These are phyloP conservation scores for Rhinella marina DNA, from an alignment of 2,797 vertebrate genomes.

Conservation along the genomic window DNA sequence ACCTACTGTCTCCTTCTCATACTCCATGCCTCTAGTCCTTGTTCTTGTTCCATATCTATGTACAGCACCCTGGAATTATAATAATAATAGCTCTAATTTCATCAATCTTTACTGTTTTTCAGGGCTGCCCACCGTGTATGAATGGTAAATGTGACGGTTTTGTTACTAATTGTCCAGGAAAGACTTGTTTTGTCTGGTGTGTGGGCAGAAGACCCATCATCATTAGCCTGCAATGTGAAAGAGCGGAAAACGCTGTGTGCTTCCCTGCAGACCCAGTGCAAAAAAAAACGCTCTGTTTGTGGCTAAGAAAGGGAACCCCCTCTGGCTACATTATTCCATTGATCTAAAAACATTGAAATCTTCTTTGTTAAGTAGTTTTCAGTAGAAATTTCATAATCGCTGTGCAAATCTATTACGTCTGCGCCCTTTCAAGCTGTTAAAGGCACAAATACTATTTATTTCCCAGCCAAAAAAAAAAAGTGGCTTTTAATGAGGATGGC, in stretches of 20 bases:
- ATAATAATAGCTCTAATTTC: background rate
- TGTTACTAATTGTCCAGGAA: conserved; percentile 61
- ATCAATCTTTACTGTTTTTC: conserved; percentile 8
- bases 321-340: conserved; percentile 78
- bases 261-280: conserved; percentile 66
- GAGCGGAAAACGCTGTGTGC: conserved; percentile 60
- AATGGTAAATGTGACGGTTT: conserved; percentile 61
- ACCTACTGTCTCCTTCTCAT: too few relatives aligned
- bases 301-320: conserved; percentile 71
- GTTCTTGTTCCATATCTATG: background rate
- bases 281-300: conserved; percentile 67
- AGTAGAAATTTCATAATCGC: conserved; percentile 75
- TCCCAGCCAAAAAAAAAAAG: conserved; percentile 61
- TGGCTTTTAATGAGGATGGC: conserved; percentile 43
- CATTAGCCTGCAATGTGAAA: conserved; percentile 61
- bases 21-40: too few relatives aligned
- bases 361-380: conserved; percentile 77
- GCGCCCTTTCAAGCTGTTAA: conserved; percentile 67
- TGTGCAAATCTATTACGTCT: conserved; percentile 67
- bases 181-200: conserved; percentile 62
- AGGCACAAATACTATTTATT: conserved; percentile 66
- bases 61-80: background rate
- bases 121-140: conserved; percentile 26
- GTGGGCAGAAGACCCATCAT: conserved; percentile 64
- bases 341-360: conserved; percentile 80